Evolutionary conservation across 2,113 vertebrate species (phyloP).

Genomic region (Periophthalmodon schlosseri): DNA sequence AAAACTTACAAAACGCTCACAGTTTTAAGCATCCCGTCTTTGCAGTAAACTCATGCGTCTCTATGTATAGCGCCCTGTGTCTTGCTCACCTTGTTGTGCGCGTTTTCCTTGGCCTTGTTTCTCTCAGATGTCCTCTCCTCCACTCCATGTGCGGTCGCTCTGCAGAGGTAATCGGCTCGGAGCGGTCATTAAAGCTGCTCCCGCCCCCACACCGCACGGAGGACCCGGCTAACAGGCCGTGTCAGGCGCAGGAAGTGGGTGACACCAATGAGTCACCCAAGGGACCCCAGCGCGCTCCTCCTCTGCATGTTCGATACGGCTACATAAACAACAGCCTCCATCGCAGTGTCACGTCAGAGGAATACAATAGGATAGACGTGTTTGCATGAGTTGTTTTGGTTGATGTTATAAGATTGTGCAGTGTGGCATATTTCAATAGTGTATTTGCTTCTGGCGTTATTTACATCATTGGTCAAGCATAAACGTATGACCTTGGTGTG

Average conservation of each 20-base stretch:
- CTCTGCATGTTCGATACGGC: not conserved
- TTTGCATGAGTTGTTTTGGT: not conserved
- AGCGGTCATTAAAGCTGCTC: slow-evolving; percentile 55
- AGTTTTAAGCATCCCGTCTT: too few species aligned
- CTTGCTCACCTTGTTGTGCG: not conserved
- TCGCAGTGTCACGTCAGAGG: not conserved
- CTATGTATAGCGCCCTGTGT: not conserved
- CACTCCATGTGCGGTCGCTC: slow-evolving; percentile 11
- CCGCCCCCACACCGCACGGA: slow-evolving; percentile 33
- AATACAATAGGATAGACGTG: not conserved
- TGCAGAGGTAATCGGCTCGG: slow-evolving; percentile 45
- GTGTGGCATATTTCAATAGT: not conserved
- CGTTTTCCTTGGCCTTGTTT: slow-evolving; percentile 17
- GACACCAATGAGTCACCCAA: not conserved
- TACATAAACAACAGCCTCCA: not conserved
- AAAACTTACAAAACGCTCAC: too few species aligned
- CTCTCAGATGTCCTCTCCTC: slow-evolving; percentile 15
- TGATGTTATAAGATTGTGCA: not conserved
- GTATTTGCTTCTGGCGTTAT: not conserved
- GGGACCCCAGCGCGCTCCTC: not conserved
- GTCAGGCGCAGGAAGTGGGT: not conserved
- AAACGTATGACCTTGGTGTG: not conserved
- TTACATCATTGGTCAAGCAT: not conserved
- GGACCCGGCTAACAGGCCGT: slow-evolving; percentile 47
- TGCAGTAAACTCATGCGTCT: not conserved